Evolutionary conservation across 2,113 vertebrate species (phyloP).

Genomic region (Corythornis madagascariensis): DNA sequence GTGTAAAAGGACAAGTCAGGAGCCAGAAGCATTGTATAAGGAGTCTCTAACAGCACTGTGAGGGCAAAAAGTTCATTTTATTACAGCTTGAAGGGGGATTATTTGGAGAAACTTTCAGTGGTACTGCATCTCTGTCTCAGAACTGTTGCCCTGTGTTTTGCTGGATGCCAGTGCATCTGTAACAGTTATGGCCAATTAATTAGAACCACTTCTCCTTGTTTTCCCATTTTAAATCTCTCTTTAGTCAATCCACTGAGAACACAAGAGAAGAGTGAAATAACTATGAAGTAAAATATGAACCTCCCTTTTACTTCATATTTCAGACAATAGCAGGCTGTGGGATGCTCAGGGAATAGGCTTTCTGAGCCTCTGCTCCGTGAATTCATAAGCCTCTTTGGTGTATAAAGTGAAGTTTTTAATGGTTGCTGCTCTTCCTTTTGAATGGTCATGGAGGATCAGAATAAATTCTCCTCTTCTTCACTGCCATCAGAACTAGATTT

Average conservation of each 20-base stretch:
- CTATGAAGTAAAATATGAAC: slow-evolving; percentile 39
- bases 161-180: slow-evolving; percentile 23
- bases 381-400: slow-evolving; percentile 27
- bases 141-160: not conserved
- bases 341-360: slow-evolving; percentile 28
- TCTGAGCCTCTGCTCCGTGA: slow-evolving; percentile 23
- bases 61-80: not conserved
- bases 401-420: not conserved
- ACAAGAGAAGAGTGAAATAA: slow-evolving; percentile 9
- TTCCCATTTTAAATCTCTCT: slow-evolving; percentile 54
- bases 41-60: not conserved
- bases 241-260: slow-evolving; percentile 14
- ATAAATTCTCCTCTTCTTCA: not conserved
- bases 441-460: not conserved
- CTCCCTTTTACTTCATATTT: slow-evolving; percentile 34
- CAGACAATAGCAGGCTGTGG: not conserved
- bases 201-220: slow-evolving; percentile 40
- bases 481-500: not conserved
- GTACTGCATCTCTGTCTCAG: not conserved
- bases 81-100: not conserved
- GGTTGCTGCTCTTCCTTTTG: slow-evolving; percentile 18
- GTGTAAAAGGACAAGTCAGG: not conserved
- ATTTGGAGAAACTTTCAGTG: not conserved
- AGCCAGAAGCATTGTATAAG: not conserved
- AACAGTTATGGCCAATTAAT: slow-evolving; percentile 10